Evolutionary conservation across 1,140 invertebrate species (phyloP), one percentile per base, ranked within the genome.

Genomic region (Eupristina koningsbergeri): DNA sequence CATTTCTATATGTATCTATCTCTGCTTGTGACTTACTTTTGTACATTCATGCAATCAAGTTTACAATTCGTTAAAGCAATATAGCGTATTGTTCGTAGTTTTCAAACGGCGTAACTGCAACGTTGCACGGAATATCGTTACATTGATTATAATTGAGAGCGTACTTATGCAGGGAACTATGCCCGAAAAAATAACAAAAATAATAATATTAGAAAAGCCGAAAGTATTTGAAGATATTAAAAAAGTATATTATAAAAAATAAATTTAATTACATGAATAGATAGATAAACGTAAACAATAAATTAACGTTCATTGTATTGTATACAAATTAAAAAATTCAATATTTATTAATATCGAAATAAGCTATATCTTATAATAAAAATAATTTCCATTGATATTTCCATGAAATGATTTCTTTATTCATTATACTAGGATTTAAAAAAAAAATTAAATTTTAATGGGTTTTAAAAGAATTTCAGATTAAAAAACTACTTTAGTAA

Each of bases 121-220:
- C 36, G 8, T 26, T 73, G 36, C 75, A n/a, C n/a, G 75, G 73
- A 79, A 79, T 50, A 69, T 83, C 53, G 76, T 83, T 83, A 79
- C 76, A 50, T 39, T 83, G 82, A 83, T 83, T 83, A 76, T 83
- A 83, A 79, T 83, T 78, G 82, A 75, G 29, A 83, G 67, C 22
- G 41, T 64, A 47, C 45, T 31, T 39, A 39, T 31, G 36, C 17
- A 69, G 3, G 19, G 7, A 69, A 31, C 11, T 36, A 31, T 3
- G 26, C 7, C 13, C 7, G 17, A 67, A 36, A 67, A 36, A 67
- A 63, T 5, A 63, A 29, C 0, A 29, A n/a, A n/a, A 63, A 29
- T 29, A 63, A 63, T 29, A n/a, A n/a, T 29, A 9, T 7, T 45
- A 45, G 41, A 45, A 45, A 7, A 45, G n/a, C n/a, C 41, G 41